Evolutionary conservation across 2,113 vertebrate genomes (phyloP), one percentile per base, ranked within the genome.

Genomic region (Prochilodus magdalenae): DNA sequence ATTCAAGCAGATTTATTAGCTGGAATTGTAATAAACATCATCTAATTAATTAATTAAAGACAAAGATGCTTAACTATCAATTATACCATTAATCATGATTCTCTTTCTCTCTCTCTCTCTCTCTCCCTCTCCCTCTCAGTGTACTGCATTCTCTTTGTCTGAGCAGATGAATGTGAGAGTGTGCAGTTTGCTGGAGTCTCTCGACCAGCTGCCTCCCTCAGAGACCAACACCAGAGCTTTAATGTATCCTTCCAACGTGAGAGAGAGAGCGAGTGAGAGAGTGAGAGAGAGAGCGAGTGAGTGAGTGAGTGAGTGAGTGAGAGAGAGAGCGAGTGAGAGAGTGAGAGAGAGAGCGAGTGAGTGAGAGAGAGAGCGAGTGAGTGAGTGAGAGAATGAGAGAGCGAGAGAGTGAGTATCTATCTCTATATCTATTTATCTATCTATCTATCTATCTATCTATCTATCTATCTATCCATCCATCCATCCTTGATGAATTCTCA

Each of bases 231-330:
- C 11, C 12, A 76, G 20, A 22, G n/a, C 16, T 55, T 47, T 75
- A 40, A 12, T 85, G 84, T 85, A 85, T 85, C 84, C 84, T 77
- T 67, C 49, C 47, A 2, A 40, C 67, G 40, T 40, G 51, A 1
- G 5, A 8, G 15, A 33, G n/a, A 63, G 74, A 71, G 63, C 60
- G 13, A 73, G 11, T 51, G 44, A 75, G 13, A 72, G 60, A 40
- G 11, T 60, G 22, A 57, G 4, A 16, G 49, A 44, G 40, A 44
- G 40, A 44, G 40, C 5, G 40, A 11, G 8, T 8, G 8, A 44
- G 8, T 51, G n/a, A n/a, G n/a, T n/a, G n/a, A n/a, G n/a, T 76
- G 74, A 71, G 63, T 65, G 13, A 73, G 11, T 51, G 44, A 75
- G 13, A 72, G 60, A 40, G 11, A 66, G 22, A 57, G 4, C 1